Evolutionary conservation across 2,113 vertebrate species (phyloP).

Genomic region (Hippocampus comes): DNA sequence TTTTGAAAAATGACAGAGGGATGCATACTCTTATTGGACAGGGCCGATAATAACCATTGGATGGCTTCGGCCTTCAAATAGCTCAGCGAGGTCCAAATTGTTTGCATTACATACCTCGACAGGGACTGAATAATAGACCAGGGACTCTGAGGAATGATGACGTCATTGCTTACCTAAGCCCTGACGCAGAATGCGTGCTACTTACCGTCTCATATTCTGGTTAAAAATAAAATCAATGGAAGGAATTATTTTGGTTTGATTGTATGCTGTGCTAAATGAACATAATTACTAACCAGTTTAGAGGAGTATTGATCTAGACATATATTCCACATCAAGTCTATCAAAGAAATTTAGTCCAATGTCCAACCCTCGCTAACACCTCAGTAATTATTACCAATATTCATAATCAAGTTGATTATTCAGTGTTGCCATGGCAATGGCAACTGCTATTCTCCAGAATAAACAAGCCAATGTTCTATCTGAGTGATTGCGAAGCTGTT

Average conservation of each 20-base stretch:
- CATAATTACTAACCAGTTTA: no score
- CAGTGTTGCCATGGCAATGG: no score
- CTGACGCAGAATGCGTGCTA: conserved; percentile 11
- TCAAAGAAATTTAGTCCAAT: no score
- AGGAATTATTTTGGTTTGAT: neutral
- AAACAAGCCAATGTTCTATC: no score
- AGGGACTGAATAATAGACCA: neutral
- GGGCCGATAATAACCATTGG: neutral
- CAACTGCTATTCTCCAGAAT: no score
- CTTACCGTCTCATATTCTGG: no score
- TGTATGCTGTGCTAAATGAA: neutral
- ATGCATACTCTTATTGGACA: neutral
- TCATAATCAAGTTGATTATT: no score
- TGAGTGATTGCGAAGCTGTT: no score
- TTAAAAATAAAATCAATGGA: neutral
- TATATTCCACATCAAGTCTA: no score
- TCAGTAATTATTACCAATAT: no score
- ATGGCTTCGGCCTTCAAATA: neutral
- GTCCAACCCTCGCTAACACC: no score
- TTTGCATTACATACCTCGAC: neutral
- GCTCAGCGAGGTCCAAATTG: neutral
- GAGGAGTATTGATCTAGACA: no score
- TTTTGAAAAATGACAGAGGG: neutral
- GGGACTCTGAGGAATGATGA: conserved; percentile 26
- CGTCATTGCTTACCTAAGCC: conserved; percentile 19